Evolutionary conservation across 2,888 invertebrate genomes (phyloP).

Genomic region (Linnaemya vulpina): DNA sequence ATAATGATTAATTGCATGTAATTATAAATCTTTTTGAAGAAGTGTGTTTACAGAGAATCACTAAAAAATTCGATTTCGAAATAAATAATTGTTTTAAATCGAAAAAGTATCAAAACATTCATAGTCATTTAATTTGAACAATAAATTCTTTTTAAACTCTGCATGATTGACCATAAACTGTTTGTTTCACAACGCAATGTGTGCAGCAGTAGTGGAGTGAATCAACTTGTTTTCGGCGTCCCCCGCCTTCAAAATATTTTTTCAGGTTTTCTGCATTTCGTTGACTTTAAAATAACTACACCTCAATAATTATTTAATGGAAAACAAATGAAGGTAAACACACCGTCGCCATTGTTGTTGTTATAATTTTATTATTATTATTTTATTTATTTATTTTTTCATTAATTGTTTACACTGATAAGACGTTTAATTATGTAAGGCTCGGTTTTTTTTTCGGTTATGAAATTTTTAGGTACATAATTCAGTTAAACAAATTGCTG

Average conservation of each 20-base stretch:
- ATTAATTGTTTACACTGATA: slow-evolving; percentile 25
- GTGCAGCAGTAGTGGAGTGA: slow-evolving; percentile 5
- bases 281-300: neutral
- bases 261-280: neutral
- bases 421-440: slow-evolving; percentile 34
- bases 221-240: slow-evolving; percentile 19
- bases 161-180: neutral
- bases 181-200: slow-evolving; percentile 4
- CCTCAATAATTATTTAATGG: neutral
- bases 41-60: no score
- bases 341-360: neutral
- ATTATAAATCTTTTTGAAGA: no score
- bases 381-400: no score
- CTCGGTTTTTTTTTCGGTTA: slow-evolving; percentile 17
- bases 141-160: slow-evolving; percentile 7
- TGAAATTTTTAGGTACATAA: slow-evolving; percentile 31
- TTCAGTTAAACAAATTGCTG: slow-evolving; percentile 27
- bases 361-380: no score
- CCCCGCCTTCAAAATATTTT: slow-evolving; percentile 27
- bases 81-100: no score
- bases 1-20: no score
- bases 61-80: no score
- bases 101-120: no score
- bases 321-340: slow-evolving; percentile 40
- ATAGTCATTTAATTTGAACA: neutral